A percentile compares a stretch with the other conserved stretches of the same genome.
Evolutionary conservation across 2,113 vertebrate species (phyloP).

Genomic region (Haemorhous mexicanus): DNA sequence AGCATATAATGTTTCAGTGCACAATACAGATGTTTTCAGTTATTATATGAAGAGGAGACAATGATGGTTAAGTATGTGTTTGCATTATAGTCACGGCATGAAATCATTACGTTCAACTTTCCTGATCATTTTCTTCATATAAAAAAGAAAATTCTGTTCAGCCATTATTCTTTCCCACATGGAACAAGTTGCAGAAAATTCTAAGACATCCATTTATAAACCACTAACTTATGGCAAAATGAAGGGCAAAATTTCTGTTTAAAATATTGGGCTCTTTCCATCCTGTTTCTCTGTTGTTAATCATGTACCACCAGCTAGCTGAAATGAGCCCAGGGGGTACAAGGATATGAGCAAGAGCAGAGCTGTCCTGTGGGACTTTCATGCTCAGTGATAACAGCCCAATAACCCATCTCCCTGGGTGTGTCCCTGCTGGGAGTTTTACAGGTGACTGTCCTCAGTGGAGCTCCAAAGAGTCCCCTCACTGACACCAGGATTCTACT

Average conservation of each 20-base stretch:
- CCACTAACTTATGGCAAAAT: background rate
- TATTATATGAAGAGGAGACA: conserved; percentile 68
- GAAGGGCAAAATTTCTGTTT: background rate
- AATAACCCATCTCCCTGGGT: background rate
- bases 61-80: conserved; percentile 68
- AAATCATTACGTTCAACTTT: conserved; percentile 70
- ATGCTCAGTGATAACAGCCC: background rate
- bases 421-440: background rate
- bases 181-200: conserved; percentile 16
- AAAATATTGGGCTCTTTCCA: background rate
- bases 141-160: conserved; percentile 42
- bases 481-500: background rate
- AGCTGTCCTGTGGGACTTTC: background rate
- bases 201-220: background rate
- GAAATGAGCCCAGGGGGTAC: background rate
- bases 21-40: conserved; percentile 74
- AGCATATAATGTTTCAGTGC: conserved; percentile 50
- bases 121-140: conserved; percentile 50
- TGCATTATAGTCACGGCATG: conserved; percentile 63
- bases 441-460: background rate
- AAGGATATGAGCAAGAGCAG: background rate
- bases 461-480: background rate
- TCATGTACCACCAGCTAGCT: background rate
- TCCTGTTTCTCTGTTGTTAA: background rate
- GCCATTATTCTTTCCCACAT: background rate